Evolutionary conservation across 2,888 invertebrate species (phyloP).

Genomic region (Tortricodes alternella): DNA sequence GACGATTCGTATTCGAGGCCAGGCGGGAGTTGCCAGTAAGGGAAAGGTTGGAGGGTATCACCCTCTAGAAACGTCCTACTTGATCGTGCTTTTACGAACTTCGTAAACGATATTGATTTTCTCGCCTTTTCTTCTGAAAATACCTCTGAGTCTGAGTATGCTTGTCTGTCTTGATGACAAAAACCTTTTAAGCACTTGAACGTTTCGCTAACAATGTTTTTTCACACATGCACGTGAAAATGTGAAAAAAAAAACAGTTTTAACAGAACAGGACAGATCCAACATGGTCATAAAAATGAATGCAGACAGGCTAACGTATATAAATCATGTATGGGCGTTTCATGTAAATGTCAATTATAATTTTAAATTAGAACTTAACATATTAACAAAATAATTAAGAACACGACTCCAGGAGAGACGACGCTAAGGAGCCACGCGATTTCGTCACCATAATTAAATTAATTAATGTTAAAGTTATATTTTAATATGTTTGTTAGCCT

Average conservation of each 20-base stretch:
- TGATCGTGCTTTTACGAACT: conserved; percentile 52
- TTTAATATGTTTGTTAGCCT: too few species aligned
- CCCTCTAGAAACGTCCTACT: conserved; percentile 51
- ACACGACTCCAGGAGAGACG: too few species aligned
- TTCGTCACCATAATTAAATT: too few species aligned
- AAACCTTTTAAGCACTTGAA: conserved; percentile 34
- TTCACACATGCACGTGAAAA: conserved; percentile 4
- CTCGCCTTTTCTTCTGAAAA: conserved; percentile 27
- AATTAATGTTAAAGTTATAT: too few species aligned
- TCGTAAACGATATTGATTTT: conserved; percentile 57
- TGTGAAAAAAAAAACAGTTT: neutral
- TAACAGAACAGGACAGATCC: too few species aligned
- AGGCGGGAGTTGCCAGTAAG: conserved; percentile 51
- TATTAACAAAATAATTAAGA: too few species aligned
- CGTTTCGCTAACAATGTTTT: conserved; percentile 7
- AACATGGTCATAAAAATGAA: too few species aligned
- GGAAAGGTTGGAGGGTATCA: conserved; percentile 52
- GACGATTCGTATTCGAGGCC: conserved; percentile 74
- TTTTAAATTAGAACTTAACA: too few species aligned
- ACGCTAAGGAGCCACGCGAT: too few species aligned
- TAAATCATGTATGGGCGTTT: too few species aligned
- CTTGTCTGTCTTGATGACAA: conserved; percentile 29
- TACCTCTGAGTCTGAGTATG: conserved; percentile 22
- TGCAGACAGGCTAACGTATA: too few species aligned
- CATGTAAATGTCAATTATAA: too few species aligned